Evolutionary conservation across 1,140 invertebrate species (phyloP), one percentile per base, ranked within the genome.

Genomic region (Fopius arisanus): DNA sequence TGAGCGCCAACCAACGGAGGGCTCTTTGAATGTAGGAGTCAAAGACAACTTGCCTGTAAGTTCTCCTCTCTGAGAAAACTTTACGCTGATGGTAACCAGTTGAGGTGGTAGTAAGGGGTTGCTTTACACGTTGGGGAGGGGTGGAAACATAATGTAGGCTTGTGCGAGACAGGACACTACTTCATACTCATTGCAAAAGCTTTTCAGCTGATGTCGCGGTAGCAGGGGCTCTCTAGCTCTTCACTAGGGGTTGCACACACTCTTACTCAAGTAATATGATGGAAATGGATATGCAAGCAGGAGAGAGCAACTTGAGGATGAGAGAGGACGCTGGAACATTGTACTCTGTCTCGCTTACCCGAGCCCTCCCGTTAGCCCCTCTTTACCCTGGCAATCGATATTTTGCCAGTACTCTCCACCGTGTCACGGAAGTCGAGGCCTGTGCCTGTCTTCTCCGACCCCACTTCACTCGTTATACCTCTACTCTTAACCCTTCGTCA

Each of bases 41-140:
- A 70, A 79, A 79, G 72, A 40, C 62, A 70, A 71, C 69, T 69
- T 41, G 71, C 70, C 51, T 65, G 41, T 71, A 78, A 78, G 21
- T 59, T 59, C 54, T 59, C 54, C 5, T 1, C 54, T 59, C 23
- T 9, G 23, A 23, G 54, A 19, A 59, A 59, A 59, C 21, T 59
- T 48, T n/a, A 12, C 43, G 43, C 16, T 48, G 43, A 48, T 19
- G 43, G 43, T 48, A 19, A 48, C 16, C 14, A 48, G 43, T 48
- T 48, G 14, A 59, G 54, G 23, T 26, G 23, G 23, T 23, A 23
- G 19, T n/a, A 28, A 26, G 54, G 54, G 54, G 21, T 28, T 59
- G 54, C 26, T 59, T 26, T 59, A 59, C 23, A 4, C 54, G 10
- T 48, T 48, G 14, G 4, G 14, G n/a, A n/a, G 2, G 7, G n/a